phyloP scores from a whole-genome alignment of 64 coral and sea anemone genomes.

The Astreopora myriophthalma region DNA sequence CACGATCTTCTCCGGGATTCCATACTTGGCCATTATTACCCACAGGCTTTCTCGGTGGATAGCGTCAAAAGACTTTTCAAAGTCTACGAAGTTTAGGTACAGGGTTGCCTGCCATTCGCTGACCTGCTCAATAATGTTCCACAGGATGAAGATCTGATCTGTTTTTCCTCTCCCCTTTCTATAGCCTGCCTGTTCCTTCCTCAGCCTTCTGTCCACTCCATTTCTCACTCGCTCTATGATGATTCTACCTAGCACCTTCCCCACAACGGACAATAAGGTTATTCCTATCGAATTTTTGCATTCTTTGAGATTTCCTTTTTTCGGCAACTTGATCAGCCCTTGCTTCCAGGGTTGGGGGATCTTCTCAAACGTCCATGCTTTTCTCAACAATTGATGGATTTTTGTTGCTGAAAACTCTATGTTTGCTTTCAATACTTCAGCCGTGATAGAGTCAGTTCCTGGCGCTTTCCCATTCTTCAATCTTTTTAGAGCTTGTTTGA shows the following conservation, averaged over 20 bases:
- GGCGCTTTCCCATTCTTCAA: background rate
- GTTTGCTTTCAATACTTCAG: constrained; percentile 22
- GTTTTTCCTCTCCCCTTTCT: constrained; percentile 38
- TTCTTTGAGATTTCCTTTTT: constrained; percentile 44
- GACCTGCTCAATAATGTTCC: no score
- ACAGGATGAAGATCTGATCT: constrained; percentile 29
- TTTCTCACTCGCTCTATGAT: background rate
- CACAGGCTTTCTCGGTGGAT: no score
- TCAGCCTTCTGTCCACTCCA: background rate
- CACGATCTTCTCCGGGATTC: no score
- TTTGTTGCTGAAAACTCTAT: background rate
- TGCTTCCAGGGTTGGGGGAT: constrained; percentile 6
- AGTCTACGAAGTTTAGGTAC: no score
- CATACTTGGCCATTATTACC: no score
- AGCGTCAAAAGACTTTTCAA: no score
- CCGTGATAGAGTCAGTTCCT: background rate
- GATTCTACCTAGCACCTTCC: constrained; percentile 20
- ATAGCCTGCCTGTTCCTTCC: constrained; percentile 44
- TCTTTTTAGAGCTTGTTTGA: no score
- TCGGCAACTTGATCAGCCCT: constrained; percentile 32
- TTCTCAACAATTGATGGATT: background rate
- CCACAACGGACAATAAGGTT: constrained; percentile 38
- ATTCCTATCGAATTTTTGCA: constrained; percentile 30
- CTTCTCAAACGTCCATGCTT: background rate
- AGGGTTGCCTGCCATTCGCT: no score